Conservation (phyloP, 2,113 vertebrate species). For the Sorex araneus region DNA sequence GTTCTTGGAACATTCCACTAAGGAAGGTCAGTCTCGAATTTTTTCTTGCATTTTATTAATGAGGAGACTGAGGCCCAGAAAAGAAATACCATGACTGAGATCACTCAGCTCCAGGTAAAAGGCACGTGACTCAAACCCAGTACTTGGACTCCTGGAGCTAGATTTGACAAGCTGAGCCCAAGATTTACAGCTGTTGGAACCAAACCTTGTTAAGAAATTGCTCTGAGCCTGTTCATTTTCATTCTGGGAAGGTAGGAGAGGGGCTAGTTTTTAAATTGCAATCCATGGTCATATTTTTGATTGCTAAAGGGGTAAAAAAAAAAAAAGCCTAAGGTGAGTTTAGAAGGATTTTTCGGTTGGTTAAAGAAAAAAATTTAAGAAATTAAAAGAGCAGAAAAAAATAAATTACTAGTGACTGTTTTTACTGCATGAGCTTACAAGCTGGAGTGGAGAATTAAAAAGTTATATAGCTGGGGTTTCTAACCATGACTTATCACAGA, state of each 20-base stretch:
- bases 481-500: constrained; percentile 73
- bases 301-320: constrained; percentile 40
- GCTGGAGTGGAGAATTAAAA: constrained; percentile 77
- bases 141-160: background rate
- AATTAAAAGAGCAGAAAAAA: constrained; percentile 73
- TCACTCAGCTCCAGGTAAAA: background rate
- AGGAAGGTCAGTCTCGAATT: background rate
- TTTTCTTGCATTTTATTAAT: background rate
- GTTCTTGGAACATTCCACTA: background rate
- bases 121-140: background rate
- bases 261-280: constrained; percentile 57
- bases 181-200: constrained; percentile 75
- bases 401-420: constrained; percentile 78
- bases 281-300: constrained; percentile 76
- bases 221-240: background rate
- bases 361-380: constrained; percentile 80
- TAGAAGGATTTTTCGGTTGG: constrained; percentile 78
- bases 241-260: constrained; percentile 16
- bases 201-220: constrained; percentile 65
- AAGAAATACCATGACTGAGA: background rate
- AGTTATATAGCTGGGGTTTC: constrained; percentile 75
- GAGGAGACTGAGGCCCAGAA: background rate
- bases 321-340: constrained; percentile 79
- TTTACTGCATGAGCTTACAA: constrained; percentile 80
- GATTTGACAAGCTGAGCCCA: background rate